Evolutionary conservation across 2,888 invertebrate species (phyloP), one percentile per base, ranked within the genome.

Genomic region (Pardosa pseudoannulata): DNA sequence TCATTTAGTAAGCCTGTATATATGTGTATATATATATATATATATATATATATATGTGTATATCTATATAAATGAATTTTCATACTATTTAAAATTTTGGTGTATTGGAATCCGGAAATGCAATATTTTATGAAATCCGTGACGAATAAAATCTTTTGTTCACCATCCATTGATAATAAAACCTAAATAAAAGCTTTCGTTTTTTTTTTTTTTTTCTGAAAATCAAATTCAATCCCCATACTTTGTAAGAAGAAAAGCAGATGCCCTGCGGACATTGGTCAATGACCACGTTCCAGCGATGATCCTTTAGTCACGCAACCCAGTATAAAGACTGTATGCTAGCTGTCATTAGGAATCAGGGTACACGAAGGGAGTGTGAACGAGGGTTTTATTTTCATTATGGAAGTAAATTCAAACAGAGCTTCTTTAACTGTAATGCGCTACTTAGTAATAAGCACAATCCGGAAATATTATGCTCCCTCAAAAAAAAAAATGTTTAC

Each of bases 271-370:
- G 11, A 56, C 56, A 56, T 56, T 56, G 56, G 56, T 56, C 56
- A 56, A 56, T 56, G 56, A 56, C 56, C 56, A 56, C 56, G 23
- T 56, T 56, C 56, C 56, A 56, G 23, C 19, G 56, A 23, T 23
- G 56, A 23, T 6, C 56, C 3, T 23, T 3, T 23, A 23, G 56
- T 56, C 56, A 56, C 56, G 56, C 56, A 11, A 56, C 6, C 3
- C 5, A 2, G 19, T 7, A 23, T 23, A 56, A 23, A 23, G 19
- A 56, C 23, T 56, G 19, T 56, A 56, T 56, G 56, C 46, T 16
- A 9, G 23, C 1, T 19, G 56, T 56, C 23, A 56, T 56, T 56
- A 56, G 56, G 23, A 23, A 23, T 23, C 23, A 11, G 1, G 11
- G 56, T 1, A 56, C 23, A 56, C 56, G 19, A 1, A 3, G 19